A percentile compares a stretch with the other conserved stretches of the same genome.
These are phyloP conservation scores for Spheniscus mendiculus DNA, from an alignment of 2,113 vertebrate species.

Conservation along the genomic window DNA sequence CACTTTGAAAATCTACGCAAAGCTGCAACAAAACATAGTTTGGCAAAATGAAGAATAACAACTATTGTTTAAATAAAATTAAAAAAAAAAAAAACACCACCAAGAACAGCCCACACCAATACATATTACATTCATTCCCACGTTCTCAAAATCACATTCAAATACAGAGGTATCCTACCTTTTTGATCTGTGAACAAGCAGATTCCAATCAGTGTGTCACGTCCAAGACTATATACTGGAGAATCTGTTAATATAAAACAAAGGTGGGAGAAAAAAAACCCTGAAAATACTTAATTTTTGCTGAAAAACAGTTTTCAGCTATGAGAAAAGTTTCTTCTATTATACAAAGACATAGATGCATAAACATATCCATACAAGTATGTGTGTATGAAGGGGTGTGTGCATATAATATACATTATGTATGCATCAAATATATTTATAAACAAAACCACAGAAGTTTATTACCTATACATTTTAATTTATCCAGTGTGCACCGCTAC, in stretches of 20 bases:
- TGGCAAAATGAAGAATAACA: neutral
- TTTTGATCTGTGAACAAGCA: slow-evolving; percentile 60
- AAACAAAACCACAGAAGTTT: slow-evolving; percentile 20
- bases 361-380: neutral
- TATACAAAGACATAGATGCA: neutral
- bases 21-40: neutral
- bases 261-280: neutral
- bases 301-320: neutral
- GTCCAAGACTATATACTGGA: slow-evolving; percentile 37
- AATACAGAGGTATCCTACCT: slow-evolving; percentile 70
- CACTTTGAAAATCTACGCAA: neutral
- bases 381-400: neutral
- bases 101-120: neutral
- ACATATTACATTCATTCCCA: neutral
- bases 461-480: slow-evolving; percentile 28
- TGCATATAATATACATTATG: neutral
- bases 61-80: neutral
- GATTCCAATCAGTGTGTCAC: slow-evolving; percentile 43
- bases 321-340: neutral
- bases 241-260: slow-evolving; percentile 68
- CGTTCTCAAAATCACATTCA: neutral
- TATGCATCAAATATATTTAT: neutral
- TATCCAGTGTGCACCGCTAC: neutral
- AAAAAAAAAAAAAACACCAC: neutral
- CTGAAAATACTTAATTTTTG: neutral